Base-by-base conservation (phyloP, 2,888 invertebrate genomes). In the Andricus quercusramuli region DNA sequence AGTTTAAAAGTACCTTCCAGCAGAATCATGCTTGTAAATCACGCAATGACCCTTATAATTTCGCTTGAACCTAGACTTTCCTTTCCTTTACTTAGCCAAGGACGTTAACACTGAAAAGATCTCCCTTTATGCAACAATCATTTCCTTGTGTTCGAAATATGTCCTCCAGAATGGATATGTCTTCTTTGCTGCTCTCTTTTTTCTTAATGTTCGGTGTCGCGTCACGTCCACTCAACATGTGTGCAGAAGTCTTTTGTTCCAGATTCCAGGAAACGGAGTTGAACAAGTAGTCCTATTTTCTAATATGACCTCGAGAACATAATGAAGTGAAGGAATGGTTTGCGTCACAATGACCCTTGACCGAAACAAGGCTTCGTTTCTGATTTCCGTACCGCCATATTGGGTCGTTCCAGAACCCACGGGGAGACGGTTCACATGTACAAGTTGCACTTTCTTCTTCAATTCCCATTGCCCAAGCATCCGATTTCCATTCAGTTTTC, bases 401-500 rank as follows among this genome's bases (percentile, higher is more conserved):
- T 56, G n/a, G n/a, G 56, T 56, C 25, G 25, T 62, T 22, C 62
- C 25, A 25, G 62, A 25, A 62, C 15, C 25, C 62, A 22, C 15
- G 25, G 25, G 5, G 25, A 25, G 25, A n/a, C n/a, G n/a, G n/a
- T n/a, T n/a, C 20, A 20, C n/a, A 56, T 2, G n/a, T 3, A 51
- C 51, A 3, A 22, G 22, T 13, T 62, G 15, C 29, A 25, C 17
- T 62, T 29, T 62, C 25, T 62, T 62, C 37, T 68, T 68, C 41
- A 68, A 37, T 25, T 20, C 15, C 17, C n/a, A 44, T 17, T 47
- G 47, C 47, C 47, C 37, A 22, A 68, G 37, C 68, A 68, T 44
- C 44, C 41, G 29, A 68, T 68, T 68, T 68, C 68, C 22, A 37
- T 68, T 68, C 17, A 37, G 37, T 44, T 44, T 68, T 13, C 68